These are phyloP conservation scores for Molanna angustata DNA, from an alignment of 2,888 invertebrate species.

Conservation along the genomic window DNA sequence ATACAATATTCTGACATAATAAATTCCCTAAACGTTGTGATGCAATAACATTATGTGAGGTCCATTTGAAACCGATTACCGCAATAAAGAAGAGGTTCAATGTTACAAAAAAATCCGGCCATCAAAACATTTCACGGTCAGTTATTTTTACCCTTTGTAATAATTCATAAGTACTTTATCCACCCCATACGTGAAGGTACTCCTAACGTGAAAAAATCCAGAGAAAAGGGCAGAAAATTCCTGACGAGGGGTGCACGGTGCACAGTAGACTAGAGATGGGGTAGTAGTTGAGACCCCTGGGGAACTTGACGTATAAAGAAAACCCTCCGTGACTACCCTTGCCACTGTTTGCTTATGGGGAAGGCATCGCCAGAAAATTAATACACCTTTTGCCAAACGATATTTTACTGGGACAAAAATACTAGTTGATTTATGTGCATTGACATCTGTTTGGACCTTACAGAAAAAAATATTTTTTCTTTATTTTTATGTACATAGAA, in stretches of 20 bases:
- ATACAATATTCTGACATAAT: background rate
- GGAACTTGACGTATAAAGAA: constrained; percentile 8
- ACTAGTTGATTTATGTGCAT: too few species aligned
- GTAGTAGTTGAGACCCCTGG: constrained; percentile 10
- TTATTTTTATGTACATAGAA: too few species aligned
- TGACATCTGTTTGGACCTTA: too few species aligned
- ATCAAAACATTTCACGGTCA: constrained; percentile 26
- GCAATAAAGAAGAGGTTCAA: constrained; percentile 5
- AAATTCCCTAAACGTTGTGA: background rate
- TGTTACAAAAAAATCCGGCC: constrained; percentile 14
- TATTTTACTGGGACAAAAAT: too few species aligned
- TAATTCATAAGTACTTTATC: constrained; percentile 26
- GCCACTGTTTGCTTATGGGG: constrained; percentile 15
- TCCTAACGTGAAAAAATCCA: constrained; percentile 6
- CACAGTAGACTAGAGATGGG: constrained; percentile 10
- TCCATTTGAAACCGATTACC: constrained; percentile 13
- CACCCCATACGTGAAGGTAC: constrained; percentile 21
- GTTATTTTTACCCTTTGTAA: constrained; percentile 23
- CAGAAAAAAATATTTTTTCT: too few species aligned
- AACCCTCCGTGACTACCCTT: constrained; percentile 18
- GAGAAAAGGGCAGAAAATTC: constrained; percentile 11
- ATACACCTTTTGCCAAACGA: background rate
- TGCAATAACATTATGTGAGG: constrained; percentile 1
- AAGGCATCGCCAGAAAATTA: constrained; percentile 6
- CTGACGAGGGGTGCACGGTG: constrained; percentile 2